phyloP scores from a whole-genome alignment of 2,888 invertebrate species.

The Cantharis flavilabris region DNA sequence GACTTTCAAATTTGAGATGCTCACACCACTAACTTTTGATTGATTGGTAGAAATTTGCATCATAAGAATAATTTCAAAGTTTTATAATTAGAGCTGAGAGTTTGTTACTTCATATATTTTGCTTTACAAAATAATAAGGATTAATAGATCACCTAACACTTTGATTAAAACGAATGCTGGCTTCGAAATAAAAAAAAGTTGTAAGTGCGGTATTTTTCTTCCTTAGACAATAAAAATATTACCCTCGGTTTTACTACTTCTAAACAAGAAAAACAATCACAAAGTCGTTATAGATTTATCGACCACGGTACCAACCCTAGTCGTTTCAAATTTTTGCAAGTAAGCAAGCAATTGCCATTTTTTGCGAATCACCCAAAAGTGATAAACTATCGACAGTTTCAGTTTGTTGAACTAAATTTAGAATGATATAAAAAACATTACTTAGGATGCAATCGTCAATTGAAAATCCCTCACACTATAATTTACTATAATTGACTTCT shows the following conservation, averaged over 20 bases:
- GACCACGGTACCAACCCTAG: neutral
- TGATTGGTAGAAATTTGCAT: neutral
- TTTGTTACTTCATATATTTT: neutral
- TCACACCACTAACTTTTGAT: neutral
- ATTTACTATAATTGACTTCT: neutral
- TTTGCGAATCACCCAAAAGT: neutral
- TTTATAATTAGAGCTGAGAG: neutral
- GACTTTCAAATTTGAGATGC: constrained; percentile 45
- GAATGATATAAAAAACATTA: neutral
- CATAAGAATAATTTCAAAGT: neutral
- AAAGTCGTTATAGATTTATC: neutral
- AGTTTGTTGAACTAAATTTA: neutral
- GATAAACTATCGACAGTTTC: neutral
- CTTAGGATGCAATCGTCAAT: neutral
- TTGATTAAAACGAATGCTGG: neutral
- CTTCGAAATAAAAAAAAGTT: neutral
- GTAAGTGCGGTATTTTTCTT: neutral
- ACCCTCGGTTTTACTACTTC: neutral
- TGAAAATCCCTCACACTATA: neutral
- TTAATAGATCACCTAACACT: neutral
- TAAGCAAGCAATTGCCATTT: neutral
- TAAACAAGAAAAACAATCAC: neutral
- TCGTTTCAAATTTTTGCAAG: neutral
- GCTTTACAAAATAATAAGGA: neutral
- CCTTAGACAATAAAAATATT: neutral